Evolutionary conservation across 2,113 vertebrate species (phyloP), one percentile per base, ranked within the genome.

Genomic region (Gadus macrocephalus): DNA sequence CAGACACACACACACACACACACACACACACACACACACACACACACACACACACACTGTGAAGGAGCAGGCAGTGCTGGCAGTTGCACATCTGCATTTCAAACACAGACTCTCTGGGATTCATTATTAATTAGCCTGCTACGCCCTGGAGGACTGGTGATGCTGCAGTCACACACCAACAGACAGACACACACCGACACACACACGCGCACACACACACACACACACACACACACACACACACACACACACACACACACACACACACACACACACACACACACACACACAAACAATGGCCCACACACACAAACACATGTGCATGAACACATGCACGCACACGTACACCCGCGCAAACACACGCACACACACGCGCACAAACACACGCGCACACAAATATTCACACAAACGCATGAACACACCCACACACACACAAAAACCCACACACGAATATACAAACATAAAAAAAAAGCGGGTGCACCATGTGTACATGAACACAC

Each of bases 51-150:
- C 55, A 73, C 82, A 75, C 85, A 92, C 94, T 95, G 91, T 95
- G 93, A 95, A 96, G 93, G 93, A 91, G 87, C 91, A 90, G 93
- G 93, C 94, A 91, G 93, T 94, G 94, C 91, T 91, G 92, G 92
- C 94, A 94, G 94, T 96, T 93, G 94, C 95, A 95, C 94, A 98
- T 98, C 96, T 98, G 95, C 96, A 98, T 97, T 97, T 98, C 96
- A 98, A 98, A 98, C 95, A 93, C 92, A 91, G 86, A 91, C 93
- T 93, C 93, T 95, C 95, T 97, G 95, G 95, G 93, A 98, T 98
- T 97, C 95, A 98, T 97, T 97, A 98, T 97, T 97, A 97, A 98
- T 98, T 97, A 97, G 94, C 95, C 96, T 93, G 92, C 94, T 96
- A 95, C 95, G 95, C 95, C 94, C 95, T 93, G 89, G 94, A 97